Percentiles rank a stretch among this genome's conserved stretches.
Evolutionary conservation across 2,113 vertebrate species (phyloP).

Genomic region (Bettongia penicillata): DNA sequence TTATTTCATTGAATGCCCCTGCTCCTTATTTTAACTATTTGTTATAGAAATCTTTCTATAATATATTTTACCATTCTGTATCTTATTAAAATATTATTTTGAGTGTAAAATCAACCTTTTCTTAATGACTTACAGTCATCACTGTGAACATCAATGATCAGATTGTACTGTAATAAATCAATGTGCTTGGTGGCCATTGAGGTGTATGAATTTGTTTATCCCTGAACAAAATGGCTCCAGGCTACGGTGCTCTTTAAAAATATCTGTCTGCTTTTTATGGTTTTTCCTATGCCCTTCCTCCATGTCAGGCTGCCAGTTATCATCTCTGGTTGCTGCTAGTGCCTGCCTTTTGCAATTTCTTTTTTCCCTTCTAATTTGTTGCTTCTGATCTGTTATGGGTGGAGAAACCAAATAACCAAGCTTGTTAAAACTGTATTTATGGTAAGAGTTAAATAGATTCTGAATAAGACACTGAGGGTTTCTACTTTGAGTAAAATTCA

Average conservation of each 20-base stretch:
- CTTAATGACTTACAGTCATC: not conserved
- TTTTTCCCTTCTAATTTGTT: not conserved
- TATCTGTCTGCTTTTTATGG: not conserved
- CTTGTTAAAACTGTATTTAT: not conserved
- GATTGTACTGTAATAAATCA: not conserved
- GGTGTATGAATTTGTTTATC: not conserved
- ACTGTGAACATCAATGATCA: not conserved
- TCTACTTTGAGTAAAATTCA: not conserved
- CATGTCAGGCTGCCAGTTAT: not conserved
- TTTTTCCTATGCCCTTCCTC: not conserved
- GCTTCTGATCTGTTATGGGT: not conserved
- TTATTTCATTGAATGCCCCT: not conserved
- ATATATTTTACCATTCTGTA: not conserved
- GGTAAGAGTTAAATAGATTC: not conserved
- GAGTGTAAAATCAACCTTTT: not conserved
- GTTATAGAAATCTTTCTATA: not conserved
- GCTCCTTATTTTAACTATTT: not conserved
- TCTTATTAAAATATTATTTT: not conserved
- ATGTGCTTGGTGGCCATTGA: not conserved
- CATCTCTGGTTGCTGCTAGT: not conserved
- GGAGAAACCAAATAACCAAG: not conserved
- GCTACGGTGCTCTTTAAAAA: not conserved
- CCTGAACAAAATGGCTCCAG: not conserved
- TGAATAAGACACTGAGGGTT: not conserved
- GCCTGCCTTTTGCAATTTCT: not conserved